Evolutionary conservation across 2,113 vertebrate genomes (phyloP).

Genomic region (Accipiter virgatus): DNA sequence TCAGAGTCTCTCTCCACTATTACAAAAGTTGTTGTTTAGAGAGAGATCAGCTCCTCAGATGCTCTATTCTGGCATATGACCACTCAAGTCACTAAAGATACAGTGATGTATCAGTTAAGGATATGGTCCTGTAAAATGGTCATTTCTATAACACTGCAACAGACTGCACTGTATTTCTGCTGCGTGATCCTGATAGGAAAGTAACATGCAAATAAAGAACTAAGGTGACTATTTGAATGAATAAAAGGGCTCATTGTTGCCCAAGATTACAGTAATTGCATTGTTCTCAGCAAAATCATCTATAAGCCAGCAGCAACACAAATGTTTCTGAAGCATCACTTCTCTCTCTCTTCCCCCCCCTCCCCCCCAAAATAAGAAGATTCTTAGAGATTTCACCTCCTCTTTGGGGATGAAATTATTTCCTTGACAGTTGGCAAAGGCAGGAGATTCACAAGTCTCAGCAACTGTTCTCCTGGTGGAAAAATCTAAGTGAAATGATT

Average conservation of each 20-base stretch:
- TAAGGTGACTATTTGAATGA: neutral
- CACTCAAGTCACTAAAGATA: neutral
- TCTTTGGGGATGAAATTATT: slow-evolving; percentile 51
- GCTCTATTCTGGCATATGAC: neutral
- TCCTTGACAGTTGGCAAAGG: slow-evolving; percentile 55
- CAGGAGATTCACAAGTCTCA: slow-evolving; percentile 54
- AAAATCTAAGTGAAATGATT: slow-evolving; percentile 62
- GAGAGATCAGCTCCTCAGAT: neutral
- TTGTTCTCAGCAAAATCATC: neutral
- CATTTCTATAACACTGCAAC: neutral
- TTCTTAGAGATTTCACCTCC: neutral
- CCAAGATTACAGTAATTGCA: neutral
- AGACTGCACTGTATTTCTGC: neutral
- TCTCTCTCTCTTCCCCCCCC: no score
- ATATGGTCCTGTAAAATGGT: neutral
- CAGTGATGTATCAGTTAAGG: neutral
- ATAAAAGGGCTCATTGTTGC: neutral
- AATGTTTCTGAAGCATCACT: neutral
- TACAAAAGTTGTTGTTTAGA: neutral
- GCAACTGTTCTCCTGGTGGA: slow-evolving; percentile 65
- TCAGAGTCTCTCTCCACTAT: neutral
- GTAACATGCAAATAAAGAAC: neutral
- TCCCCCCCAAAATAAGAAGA: neutral
- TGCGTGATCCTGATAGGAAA: neutral
- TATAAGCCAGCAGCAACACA: neutral